Percentiles rank a stretch among this genome's conserved stretches.
Evolutionary conservation across 2,797 vertebrate species (phyloP).

Genomic region (Muscicapa striata): DNA sequence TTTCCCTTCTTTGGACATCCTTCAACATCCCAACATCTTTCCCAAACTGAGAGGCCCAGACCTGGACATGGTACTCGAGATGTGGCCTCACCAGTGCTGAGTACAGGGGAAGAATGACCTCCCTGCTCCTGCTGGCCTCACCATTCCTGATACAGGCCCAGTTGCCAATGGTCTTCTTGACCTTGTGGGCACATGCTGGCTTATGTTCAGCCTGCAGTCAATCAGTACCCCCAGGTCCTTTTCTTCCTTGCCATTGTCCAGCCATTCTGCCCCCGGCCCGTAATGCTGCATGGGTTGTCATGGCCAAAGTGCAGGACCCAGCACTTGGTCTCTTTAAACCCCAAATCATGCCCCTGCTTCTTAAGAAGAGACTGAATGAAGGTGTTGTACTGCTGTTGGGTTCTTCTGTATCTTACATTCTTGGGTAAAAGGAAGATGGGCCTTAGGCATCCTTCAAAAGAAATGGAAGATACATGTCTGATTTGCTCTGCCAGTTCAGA

Average conservation of each 20-base stretch:
- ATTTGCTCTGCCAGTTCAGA: not conserved
- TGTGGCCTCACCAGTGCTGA: no score
- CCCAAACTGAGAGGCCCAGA: not conserved
- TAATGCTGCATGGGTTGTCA: fast-evolving
- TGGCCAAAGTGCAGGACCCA: not conserved
- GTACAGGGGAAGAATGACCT: not conserved
- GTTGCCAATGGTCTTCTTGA: not conserved
- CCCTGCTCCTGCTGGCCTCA: not conserved
- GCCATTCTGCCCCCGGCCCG: not conserved
- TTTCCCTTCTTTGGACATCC: fast-evolving
- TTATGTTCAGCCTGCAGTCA: not conserved
- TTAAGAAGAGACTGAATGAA: not conserved
- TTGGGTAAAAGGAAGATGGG: not conserved
- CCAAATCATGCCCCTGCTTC: not conserved
- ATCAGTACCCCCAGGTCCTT: not conserved
- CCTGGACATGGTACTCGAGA: no score
- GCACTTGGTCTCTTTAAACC: not conserved
- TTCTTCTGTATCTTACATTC: not conserved
- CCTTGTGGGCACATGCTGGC: not conserved
- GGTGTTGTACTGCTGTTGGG: not conserved
- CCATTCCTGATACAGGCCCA: not conserved
- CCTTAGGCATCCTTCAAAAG: not conserved
- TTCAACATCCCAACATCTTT: not conserved
- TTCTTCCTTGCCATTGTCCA: not conserved
- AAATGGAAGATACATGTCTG: not conserved